phyloP scores from a whole-genome alignment of 2,113 vertebrate genomes.

The Chloropsis cyanopogon region DNA sequence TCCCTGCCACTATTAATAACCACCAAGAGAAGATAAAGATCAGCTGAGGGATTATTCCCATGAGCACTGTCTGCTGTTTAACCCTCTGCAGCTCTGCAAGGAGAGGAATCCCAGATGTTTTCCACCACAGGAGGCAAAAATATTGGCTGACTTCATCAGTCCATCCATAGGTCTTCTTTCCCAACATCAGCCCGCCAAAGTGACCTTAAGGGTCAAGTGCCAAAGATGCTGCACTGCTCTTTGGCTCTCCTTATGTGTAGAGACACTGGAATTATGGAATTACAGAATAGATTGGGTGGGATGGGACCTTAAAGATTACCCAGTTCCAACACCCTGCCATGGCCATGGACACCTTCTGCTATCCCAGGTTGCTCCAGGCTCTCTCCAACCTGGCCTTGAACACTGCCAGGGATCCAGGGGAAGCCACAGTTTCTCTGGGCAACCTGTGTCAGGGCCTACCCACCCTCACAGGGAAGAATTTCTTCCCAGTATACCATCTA shows the following conservation, averaged over 20 bases:
- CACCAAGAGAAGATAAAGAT: neutral
- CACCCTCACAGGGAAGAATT: neutral
- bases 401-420: neutral
- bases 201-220: neutral
- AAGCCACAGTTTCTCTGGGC: neutral
- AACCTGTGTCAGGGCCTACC: neutral
- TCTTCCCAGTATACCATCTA: neutral
- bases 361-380: neutral
- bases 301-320: neutral
- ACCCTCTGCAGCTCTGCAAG: neutral
- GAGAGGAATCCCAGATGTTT: neutral
- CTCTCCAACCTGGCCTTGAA: neutral
- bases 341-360: neutral
- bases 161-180: neutral
- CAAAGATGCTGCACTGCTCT: neutral
- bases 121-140: neutral
- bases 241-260: fast-evolving
- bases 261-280: neutral
- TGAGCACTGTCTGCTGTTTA: neutral
- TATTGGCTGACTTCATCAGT: neutral
- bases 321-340: neutral
- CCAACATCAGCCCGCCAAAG: neutral
- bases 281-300: neutral
- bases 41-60: neutral
- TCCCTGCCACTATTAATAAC: neutral